Evolutionary conservation across 2,797 vertebrate species (phyloP).

Genomic region (Australoheros facetus): DNA sequence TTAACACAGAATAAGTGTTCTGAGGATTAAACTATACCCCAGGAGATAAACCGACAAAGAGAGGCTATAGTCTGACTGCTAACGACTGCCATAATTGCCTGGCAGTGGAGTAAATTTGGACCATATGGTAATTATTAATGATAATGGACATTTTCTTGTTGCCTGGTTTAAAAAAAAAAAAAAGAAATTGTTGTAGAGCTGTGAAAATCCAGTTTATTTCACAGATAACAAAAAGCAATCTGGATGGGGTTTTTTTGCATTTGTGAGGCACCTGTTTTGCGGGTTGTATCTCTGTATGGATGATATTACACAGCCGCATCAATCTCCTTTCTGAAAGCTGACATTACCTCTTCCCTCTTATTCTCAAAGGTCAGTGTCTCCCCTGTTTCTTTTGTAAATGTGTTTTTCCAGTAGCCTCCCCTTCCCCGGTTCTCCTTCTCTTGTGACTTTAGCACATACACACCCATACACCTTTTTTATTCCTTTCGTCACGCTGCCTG

Average conservation of each 20-base stretch:
- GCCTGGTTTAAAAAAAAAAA: neutral
- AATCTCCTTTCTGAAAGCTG: slow-evolving; percentile 13
- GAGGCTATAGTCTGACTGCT: slow-evolving; percentile 18
- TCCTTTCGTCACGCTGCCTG: slow-evolving; percentile 25
- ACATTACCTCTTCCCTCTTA: neutral
- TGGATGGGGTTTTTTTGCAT: neutral
- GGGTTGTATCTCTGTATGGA: neutral
- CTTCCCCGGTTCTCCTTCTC: neutral
- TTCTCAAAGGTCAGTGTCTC: slow-evolving; percentile 3
- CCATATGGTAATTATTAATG: slow-evolving; percentile 13
- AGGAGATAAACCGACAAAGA: slow-evolving; percentile 48
- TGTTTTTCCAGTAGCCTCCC: neutral
- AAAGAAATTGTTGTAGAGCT: neutral
- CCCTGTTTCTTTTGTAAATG: neutral
- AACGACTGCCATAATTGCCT: slow-evolving; percentile 31
- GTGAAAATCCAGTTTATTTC: slow-evolving; percentile 8
- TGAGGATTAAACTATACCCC: slow-evolving; percentile 31
- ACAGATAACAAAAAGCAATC: neutral
- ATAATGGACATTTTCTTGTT: neutral
- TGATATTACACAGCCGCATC: slow-evolving; percentile 7
- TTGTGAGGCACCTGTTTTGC: neutral
- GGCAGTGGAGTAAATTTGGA: neutral
- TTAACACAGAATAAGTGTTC: slow-evolving; percentile 47
- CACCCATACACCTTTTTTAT: slow-evolving; percentile 19
- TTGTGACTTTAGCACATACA: neutral